Evolutionary conservation across 2,888 invertebrate genomes (phyloP).

Genomic region (Hesperia comma): DNA sequence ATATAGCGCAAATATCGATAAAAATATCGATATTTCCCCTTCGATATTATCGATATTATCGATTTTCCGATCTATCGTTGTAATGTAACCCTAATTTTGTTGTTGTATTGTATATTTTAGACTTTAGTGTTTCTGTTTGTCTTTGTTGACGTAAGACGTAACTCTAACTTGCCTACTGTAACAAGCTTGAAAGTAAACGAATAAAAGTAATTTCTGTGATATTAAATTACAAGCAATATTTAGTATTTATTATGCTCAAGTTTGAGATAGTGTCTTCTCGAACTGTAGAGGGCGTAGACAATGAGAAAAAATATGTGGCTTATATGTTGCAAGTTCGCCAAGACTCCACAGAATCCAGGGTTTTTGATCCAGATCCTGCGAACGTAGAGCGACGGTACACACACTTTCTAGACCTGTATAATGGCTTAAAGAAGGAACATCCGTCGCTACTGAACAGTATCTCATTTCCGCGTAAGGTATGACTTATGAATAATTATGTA

Average conservation of each 20-base stretch:
- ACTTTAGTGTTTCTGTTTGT: conserved; percentile 3
- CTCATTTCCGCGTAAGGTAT: conserved; percentile 87
- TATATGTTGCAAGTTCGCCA: conserved; percentile 87
- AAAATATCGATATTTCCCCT: too few species aligned
- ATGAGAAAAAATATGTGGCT: conserved; percentile 87
- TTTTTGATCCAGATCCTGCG: conserved; percentile 84
- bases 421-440: conserved; percentile 84
- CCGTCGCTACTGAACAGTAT: conserved; percentile 80
- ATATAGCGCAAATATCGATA: too few species aligned
- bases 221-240: conserved; percentile 11
- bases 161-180: neutral
- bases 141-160: too few species aligned
- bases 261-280: conserved; percentile 88
- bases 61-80: too few species aligned
- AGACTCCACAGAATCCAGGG: conserved; percentile 71
- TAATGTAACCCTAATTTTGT: too few species aligned
- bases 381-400: conserved; percentile 89
- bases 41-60: too few species aligned
- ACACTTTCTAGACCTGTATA: conserved; percentile 87
- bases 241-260: conserved; percentile 63
- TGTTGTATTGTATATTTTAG: too few species aligned
- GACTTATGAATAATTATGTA: conserved; percentile 44
- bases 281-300: conserved; percentile 84
- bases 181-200: neutral
- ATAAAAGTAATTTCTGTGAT: conserved; percentile 2